Base-by-base conservation (phyloP, 2,113 vertebrate genomes). In the Zosterops hypoxanthus region DNA sequence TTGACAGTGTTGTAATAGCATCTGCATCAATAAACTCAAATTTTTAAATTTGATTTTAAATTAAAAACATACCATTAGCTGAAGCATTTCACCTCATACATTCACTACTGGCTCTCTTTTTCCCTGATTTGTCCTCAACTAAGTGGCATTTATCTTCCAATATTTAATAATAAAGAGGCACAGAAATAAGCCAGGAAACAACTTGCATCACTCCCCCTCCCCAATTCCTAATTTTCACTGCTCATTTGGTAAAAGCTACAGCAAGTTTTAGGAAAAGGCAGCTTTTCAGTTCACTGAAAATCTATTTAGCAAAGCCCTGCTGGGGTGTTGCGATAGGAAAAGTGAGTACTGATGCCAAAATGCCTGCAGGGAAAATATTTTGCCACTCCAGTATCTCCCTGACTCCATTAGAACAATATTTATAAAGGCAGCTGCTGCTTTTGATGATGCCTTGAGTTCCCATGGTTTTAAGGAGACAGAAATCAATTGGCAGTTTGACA, bases 141-240 rank as follows among this genome's bases (percentile, higher is more conserved):
- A 46, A 64, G 16, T 23, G 15, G 11, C 42, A 47, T 86, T 65
- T 69, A 33, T 41, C 11, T 22, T 60, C 15, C 42, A 60, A 2
- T 25, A 61, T 28, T 84, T 66, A 52, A 26, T 77, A 44, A 72
- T 15, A 89, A 91, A 72, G 25, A 41, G 44, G 25, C 17, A 80
- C 22, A 80, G 23, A 20, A 70, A n/a, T 18, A 50, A 59, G 5
- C 2, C 5, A 75, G 29, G 26, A 41, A 77, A 47, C 17, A 31
- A 25, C 25, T 28, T 29, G 3, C 3, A 4, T n/a, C 24, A 14
- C 13, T 16, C 17, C 8, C 11, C 9, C 5, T 9, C 6, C 1
- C 4, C 8, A 7, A 1, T 17, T 18, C 8, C 0, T 3, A 22
- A 18, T 33, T 46, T 39, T 70, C 9, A 12, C 14, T 33, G 34